phyloP scores from a whole-genome alignment of 2,797 vertebrate species.

The Enteromius thamalakanensis region DNA sequence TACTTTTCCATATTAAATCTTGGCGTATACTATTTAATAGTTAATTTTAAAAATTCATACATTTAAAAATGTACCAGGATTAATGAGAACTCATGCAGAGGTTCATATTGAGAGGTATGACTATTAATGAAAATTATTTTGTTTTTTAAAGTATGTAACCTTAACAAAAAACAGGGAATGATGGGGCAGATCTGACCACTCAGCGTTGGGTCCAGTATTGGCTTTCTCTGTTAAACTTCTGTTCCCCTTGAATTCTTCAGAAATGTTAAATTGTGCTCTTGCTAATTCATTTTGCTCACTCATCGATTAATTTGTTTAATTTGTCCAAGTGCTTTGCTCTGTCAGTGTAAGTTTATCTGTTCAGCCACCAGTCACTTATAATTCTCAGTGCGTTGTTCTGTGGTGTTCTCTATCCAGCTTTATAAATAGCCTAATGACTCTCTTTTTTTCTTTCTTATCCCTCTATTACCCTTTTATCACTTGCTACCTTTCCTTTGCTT shows the following conservation, averaged over 20 bases:
- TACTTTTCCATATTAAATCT: no score
- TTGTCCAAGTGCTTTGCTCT: conserved; percentile 25
- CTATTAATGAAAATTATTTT: not conserved
- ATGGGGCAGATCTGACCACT: not conserved
- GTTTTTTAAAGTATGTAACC: not conserved
- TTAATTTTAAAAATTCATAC: no score
- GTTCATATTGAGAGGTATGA: not conserved
- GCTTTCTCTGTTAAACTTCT: not conserved
- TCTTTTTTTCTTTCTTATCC: conserved; percentile 55
- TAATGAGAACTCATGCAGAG: not conserved
- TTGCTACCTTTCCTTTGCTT: conserved; percentile 49
- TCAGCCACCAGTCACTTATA: conserved; percentile 13
- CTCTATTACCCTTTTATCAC: conserved; percentile 40
- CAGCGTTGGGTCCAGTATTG: not conserved
- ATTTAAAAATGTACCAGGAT: not conserved
- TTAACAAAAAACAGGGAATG: not conserved
- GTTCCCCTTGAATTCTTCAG: not conserved
- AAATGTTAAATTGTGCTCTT: conserved; percentile 4
- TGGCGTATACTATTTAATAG: not conserved
- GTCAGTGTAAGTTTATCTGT: conserved; percentile 24
- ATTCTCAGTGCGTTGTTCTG: conserved; percentile 28
- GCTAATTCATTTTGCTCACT: not conserved
- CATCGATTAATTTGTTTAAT: conserved; percentile 12
- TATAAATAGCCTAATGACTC: conserved; percentile 53
- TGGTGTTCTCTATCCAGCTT: conserved; percentile 28